Evolutionary conservation across 2,113 vertebrate genomes (phyloP).

Genomic region (Rhagologus leucostigma): DNA sequence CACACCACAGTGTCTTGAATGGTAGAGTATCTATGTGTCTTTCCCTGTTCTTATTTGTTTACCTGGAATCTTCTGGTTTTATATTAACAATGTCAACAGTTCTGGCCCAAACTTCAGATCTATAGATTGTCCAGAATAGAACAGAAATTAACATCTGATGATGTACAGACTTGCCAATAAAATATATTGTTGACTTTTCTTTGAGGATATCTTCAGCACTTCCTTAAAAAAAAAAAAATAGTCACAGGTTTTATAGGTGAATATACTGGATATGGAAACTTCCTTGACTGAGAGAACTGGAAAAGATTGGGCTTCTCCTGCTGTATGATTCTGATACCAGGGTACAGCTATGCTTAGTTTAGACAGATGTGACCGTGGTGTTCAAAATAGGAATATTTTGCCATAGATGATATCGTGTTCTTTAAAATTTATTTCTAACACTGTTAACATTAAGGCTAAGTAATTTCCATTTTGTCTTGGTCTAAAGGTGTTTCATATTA

Average conservation of each 20-base stretch:
- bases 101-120: not conserved
- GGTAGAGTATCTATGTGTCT: not conserved
- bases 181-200: not conserved
- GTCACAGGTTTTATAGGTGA: not conserved
- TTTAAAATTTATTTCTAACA: not conserved
- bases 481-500: not conserved
- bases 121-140: not conserved
- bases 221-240: not conserved
- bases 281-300: not conserved
- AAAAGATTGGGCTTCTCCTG: not conserved
- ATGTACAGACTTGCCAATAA: not conserved
- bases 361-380: not conserved
- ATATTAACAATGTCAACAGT: not conserved
- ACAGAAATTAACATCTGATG: not conserved
- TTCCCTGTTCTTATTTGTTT: not conserved
- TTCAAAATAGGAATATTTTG: not conserved
- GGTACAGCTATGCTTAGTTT: not conserved
- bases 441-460: not conserved
- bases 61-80: not conserved
- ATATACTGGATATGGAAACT: not conserved
- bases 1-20: not conserved
- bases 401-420: not conserved
- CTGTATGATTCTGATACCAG: not conserved
- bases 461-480: not conserved
- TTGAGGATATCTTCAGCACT: not conserved